Evolutionary conservation across 2,888 invertebrate genomes (phyloP), one percentile per base, ranked within the genome.

Genomic region (Trissoscelio sp.): DNA sequence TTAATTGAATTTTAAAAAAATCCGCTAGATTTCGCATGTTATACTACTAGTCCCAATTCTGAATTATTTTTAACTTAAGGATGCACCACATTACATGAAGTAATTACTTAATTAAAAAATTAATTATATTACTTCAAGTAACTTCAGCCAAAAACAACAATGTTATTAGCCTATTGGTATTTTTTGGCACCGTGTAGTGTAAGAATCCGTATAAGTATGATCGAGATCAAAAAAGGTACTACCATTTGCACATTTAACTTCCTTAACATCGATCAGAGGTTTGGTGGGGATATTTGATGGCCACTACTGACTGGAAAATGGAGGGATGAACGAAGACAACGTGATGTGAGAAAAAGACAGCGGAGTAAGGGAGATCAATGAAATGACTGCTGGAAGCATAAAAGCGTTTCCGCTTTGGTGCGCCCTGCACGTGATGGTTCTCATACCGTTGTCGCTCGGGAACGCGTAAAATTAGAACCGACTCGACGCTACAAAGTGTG

Each of bases 341-440:
- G 48, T n/a, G 14, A 12, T 18, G 42, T n/a, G 7, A 42, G 58
- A 77, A 9, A 66, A 5, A 72, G 51, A 67, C 34, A 4, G 22
- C 60, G 67, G 37, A 69, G 62, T 64, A 70, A 75, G 80, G 79
- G 83, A 82, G 85, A 86, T 85, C 84, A 85, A 85, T 84, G 85
- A 74, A 84, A 85, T 86, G 80, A 82, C 85, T 84, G 86, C 83
- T 84, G 81, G 82, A 80, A 85, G 85, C 83, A 86, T 85, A 83
- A 88, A 87, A 87, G 87, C 85, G 70, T 86, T 87, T 86, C 83
- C 85, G 84, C 87, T 87, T 86, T 85, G 82, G 86, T 85, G 85
- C 86, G 83, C 70, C 57, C 78, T 66, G 57, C 80, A 83, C 80
- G 62, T 83, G 78, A 78, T 79, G 83, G 72, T 78, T 81, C 80